These are phyloP conservation scores for Styela clava DNA, from an alignment of 23 tunicate species.

Conservation along the genomic window DNA sequence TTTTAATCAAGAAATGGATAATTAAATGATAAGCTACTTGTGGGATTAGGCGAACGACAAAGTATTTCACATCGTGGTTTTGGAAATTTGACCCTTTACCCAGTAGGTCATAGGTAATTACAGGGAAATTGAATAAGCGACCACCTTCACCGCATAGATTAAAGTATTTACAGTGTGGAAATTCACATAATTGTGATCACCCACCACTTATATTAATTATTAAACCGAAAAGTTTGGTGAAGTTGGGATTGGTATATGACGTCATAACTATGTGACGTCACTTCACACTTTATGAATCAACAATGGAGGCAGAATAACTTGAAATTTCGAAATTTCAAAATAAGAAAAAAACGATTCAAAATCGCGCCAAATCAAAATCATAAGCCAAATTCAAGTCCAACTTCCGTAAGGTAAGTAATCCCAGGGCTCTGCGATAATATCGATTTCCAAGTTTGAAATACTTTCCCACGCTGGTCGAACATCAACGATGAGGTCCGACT, in stretches of 20 bases:
- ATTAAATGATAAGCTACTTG: not conserved
- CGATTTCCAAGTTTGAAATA: not conserved
- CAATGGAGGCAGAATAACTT: too few species aligned
- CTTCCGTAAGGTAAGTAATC: not conserved
- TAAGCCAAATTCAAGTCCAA: not conserved
- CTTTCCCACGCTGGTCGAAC: not conserved
- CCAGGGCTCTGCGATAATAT: not conserved
- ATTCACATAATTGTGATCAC: too few species aligned
- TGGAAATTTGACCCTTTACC: not conserved
- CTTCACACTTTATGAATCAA: too few species aligned
- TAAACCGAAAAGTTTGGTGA: too few species aligned
- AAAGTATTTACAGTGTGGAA: not conserved
- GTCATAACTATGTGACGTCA: too few species aligned
- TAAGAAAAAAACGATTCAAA: too few species aligned
- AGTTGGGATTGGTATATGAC: too few species aligned
- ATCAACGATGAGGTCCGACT: not conserved
- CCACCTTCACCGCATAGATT: not conserved
- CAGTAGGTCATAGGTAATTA: not conserved
- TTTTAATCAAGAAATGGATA: not conserved
- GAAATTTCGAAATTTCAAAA: too few species aligned
- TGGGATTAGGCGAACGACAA: not conserved
- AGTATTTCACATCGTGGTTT: not conserved
- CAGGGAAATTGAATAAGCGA: not conserved
- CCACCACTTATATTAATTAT: too few species aligned
- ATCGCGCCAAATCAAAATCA: not conserved